Evolutionary conservation across 2,888 invertebrate species (phyloP).

Genomic region (Chrysolina haemoptera): DNA sequence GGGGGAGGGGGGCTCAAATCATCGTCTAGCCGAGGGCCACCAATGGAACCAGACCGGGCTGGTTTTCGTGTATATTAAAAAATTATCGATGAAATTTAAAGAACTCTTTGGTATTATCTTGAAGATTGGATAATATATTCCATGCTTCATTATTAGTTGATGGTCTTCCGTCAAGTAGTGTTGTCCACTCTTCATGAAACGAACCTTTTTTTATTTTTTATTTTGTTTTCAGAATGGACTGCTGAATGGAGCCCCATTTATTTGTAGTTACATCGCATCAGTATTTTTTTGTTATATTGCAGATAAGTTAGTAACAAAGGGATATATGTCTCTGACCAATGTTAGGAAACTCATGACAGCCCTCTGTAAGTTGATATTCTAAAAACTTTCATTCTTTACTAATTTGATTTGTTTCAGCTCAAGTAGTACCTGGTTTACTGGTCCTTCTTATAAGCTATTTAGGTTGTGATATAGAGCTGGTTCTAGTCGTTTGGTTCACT

Average conservation of each 20-base stretch:
- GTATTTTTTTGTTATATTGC: constrained; percentile 81
- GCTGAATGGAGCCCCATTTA: constrained; percentile 78
- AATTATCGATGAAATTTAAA: too few relatives aligned
- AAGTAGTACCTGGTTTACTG: constrained; percentile 79
- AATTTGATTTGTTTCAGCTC: constrained; percentile 69
- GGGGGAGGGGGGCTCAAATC: too few relatives aligned
- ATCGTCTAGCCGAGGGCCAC: too few relatives aligned
- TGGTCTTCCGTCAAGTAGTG: too few relatives aligned
- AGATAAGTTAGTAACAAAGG: constrained; percentile 75
- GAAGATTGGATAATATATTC: too few relatives aligned
- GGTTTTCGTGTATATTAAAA: too few relatives aligned
- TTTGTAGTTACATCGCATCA: constrained; percentile 80
- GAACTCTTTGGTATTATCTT: too few relatives aligned
- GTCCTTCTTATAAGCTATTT: constrained; percentile 77
- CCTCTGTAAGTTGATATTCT: constrained; percentile 65
- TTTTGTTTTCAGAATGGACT: constrained; percentile 75
- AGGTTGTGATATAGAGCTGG: constrained; percentile 74
- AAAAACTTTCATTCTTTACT: neutral
- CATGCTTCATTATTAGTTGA: too few relatives aligned
- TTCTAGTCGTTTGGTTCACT: constrained; percentile 78
- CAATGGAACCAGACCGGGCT: too few relatives aligned
- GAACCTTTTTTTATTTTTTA: too few relatives aligned
- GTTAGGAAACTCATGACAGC: constrained; percentile 80
- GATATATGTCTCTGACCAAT: constrained; percentile 76
- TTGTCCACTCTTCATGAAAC: too few relatives aligned